These are phyloP conservation scores for Samia ricini DNA, from an alignment of 1,140 invertebrate species.

Conservation along the genomic window DNA sequence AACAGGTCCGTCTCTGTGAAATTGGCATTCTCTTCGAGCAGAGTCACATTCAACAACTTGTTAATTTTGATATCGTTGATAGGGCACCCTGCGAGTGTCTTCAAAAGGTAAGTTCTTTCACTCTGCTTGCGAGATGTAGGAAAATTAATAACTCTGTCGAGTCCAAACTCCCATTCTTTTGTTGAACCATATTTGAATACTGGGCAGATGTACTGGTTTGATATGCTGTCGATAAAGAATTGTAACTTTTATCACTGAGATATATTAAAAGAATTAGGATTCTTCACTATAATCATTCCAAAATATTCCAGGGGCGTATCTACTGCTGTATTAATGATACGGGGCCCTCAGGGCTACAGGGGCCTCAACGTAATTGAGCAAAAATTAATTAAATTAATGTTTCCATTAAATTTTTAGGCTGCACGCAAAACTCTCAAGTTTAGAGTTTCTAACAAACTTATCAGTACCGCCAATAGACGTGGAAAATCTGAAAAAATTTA, in stretches of 20 bases:
- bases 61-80: conserved; percentile 82
- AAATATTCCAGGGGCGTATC: too few species aligned
- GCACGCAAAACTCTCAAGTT: too few species aligned
- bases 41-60: conserved; percentile 82
- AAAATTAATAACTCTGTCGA: conserved; percentile 85
- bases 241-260: not conserved
- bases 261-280: too few species aligned
- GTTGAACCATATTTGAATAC: conserved; percentile 87
- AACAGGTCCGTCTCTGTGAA: conserved; percentile 86
- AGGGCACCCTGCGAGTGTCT: conserved; percentile 86
- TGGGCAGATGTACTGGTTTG: conserved; percentile 85
- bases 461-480: too few species aligned
- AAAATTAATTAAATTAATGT: too few species aligned
- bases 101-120: conserved; percentile 86
- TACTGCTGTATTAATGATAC: too few species aligned
- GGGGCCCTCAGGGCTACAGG: too few species aligned
- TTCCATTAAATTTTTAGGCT: too few species aligned
- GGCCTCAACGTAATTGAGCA: too few species aligned
- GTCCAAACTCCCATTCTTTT: conserved; percentile 88
- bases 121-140: conserved; percentile 81
- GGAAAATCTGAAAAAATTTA: too few species aligned
- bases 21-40: conserved; percentile 82
- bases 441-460: too few species aligned
- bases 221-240: conserved; percentile 76
- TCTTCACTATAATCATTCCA: too few species aligned